Conservation (phyloP, 2,888 invertebrate genomes). For the Oeneis ivallda region DNA sequence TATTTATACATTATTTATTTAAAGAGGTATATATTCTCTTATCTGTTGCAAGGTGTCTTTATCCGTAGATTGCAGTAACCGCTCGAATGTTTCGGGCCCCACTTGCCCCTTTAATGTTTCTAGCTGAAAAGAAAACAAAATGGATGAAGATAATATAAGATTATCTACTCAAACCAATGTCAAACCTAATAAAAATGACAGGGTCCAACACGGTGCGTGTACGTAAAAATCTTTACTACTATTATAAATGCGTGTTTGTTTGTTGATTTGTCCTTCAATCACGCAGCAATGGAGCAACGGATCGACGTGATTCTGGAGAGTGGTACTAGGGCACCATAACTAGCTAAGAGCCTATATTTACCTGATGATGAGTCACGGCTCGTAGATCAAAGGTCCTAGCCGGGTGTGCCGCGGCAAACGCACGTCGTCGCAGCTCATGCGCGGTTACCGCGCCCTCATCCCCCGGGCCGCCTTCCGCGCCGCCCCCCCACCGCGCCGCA, state of each 20-base stretch:
- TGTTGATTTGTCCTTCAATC: too few relatives aligned
- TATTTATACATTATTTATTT: not conserved
- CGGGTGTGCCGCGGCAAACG: slow-evolving; percentile 87
- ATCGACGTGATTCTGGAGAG: too few relatives aligned
- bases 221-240: too few relatives aligned
- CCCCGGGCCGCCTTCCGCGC: slow-evolving; percentile 31
- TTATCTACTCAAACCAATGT: too few relatives aligned
- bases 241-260: too few relatives aligned
- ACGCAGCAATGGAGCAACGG: too few relatives aligned
- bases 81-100: slow-evolving; percentile 89
- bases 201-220: too few relatives aligned
- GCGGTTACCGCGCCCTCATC: slow-evolving; percentile 81
- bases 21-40: slow-evolving; percentile 80
- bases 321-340: too few relatives aligned
- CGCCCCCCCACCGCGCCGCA: slow-evolving; percentile 61
- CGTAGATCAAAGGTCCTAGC: slow-evolving; percentile 89
- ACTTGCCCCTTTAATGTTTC: slow-evolving; percentile 86
- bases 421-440: slow-evolving; percentile 87
- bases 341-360: slow-evolving; percentile 46
- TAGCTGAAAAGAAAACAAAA: slow-evolving; percentile 75
- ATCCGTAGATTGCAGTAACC: slow-evolving; percentile 87
- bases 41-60: slow-evolving; percentile 87
- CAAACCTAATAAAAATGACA: too few relatives aligned
- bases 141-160: not conserved
- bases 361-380: slow-evolving; percentile 87